Conservation (phyloP, 2,113 vertebrate genomes). For the Lontra canadensis region DNA sequence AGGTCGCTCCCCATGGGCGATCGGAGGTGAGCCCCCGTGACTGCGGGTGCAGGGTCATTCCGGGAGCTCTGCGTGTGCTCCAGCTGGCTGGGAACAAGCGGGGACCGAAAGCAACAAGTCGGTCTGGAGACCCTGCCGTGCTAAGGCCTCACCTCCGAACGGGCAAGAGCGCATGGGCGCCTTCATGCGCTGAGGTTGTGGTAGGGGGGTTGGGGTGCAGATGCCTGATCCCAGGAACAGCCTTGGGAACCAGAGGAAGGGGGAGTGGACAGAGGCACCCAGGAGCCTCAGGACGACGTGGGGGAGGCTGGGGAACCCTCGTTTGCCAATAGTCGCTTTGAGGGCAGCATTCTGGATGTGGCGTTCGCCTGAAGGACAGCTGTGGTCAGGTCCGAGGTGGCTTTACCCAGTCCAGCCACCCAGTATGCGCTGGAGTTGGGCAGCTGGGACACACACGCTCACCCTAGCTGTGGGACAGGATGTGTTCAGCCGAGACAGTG, state of each 20-base stretch:
- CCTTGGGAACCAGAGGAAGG: background rate
- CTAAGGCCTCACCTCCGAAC: background rate
- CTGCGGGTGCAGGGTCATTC: too few species aligned
- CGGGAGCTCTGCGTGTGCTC: background rate
- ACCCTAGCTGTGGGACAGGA: background rate
- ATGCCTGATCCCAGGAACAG: background rate
- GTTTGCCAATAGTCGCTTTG: background rate
- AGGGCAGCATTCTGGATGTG: background rate
- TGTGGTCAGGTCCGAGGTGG: background rate
- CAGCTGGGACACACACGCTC: background rate
- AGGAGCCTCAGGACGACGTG: background rate
- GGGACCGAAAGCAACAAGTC: too few species aligned
- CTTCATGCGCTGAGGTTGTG: fast-evolving
- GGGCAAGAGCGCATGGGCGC: too few species aligned
- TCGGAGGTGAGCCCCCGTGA: background rate
- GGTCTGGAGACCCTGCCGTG: background rate
- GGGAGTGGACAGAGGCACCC: background rate
- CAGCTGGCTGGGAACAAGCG: fast-evolving
- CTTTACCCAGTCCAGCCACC: background rate
- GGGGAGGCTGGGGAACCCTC: background rate
- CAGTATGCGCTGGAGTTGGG: background rate
- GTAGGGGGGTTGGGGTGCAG: background rate
- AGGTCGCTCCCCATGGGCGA: background rate
- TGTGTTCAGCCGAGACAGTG: background rate
- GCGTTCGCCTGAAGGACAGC: background rate